A percentile compares a stretch with the other conserved stretches of the same genome.
Evolutionary conservation across 2,797 vertebrate genomes (phyloP).

Genomic region (Eulemur albifrons): DNA sequence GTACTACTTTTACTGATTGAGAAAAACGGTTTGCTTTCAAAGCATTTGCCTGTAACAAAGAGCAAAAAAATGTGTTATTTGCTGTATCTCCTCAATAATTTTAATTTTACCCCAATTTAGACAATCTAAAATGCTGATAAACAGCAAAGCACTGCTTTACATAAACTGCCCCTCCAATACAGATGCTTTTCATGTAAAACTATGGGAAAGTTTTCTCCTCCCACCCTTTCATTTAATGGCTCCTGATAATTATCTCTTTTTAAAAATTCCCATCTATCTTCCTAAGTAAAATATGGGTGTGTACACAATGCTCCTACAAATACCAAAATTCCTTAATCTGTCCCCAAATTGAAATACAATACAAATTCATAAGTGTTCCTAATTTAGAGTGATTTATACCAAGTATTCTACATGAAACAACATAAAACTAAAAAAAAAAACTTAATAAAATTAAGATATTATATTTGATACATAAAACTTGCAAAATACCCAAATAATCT

Average conservation of each 20-base stretch:
- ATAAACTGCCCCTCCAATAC: not conserved
- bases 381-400: not conserved
- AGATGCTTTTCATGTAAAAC: not conserved
- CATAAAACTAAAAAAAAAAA: not conserved
- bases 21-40: constrained; percentile 83
- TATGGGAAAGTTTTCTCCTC: not conserved
- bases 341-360: not conserved
- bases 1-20: constrained; percentile 86
- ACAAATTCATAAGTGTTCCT: constrained; percentile 6
- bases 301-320: constrained; percentile 10
- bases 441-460: not conserved
- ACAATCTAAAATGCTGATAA: not conserved
- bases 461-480: not conserved
- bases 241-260: constrained; percentile 12
- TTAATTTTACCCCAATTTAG: not conserved
- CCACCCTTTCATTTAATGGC: not conserved
- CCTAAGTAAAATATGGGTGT: not conserved
- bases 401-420: not conserved
- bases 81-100: not conserved
- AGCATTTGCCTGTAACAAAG: constrained; percentile 84
- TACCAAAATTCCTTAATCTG: constrained; percentile 10
- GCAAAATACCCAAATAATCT: not conserved
- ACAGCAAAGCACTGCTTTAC: not conserved
- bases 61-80: constrained; percentile 27
- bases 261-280: not conserved